Evolutionary conservation across 2,888 invertebrate genomes (phyloP).

Genomic region (Petrophora chlorosata): DNA sequence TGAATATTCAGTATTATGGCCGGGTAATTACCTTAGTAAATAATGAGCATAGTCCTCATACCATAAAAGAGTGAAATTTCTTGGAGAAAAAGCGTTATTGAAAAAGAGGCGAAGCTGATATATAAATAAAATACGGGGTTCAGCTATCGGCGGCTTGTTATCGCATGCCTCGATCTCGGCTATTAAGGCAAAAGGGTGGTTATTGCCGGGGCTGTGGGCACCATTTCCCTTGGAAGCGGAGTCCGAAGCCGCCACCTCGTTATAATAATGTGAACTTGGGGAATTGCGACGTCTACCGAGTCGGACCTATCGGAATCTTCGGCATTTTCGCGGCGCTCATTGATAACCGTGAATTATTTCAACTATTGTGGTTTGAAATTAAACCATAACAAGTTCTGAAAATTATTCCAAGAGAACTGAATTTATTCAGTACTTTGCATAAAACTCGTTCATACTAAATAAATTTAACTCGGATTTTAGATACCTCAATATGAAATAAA

Average conservation of each 20-base stretch:
- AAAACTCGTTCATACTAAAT: no score
- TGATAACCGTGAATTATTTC: constrained; percentile 37
- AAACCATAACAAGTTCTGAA: constrained; percentile 10
- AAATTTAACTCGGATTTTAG: no score
- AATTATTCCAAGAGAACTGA: neutral
- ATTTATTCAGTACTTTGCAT: no score
- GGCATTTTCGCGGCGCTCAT: constrained; percentile 40
- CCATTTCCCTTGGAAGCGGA: constrained; percentile 74
- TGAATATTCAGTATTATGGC: constrained; percentile 71
- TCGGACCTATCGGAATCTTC: constrained; percentile 54
- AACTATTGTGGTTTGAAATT: constrained; percentile 25
- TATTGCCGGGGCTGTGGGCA: constrained; percentile 75
- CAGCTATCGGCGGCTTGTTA: constrained; percentile 84
- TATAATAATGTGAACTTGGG: constrained; percentile 84
- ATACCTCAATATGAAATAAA: no score
- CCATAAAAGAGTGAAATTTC: constrained; percentile 81
- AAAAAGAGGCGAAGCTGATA: constrained; percentile 80
- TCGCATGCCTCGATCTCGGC: constrained; percentile 80
- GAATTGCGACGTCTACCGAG: constrained; percentile 77
- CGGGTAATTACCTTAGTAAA: constrained; percentile 77
- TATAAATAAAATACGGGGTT: constrained; percentile 84
- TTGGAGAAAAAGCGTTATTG: constrained; percentile 79
- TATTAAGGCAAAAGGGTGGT: constrained; percentile 79
- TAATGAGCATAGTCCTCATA: constrained; percentile 72
- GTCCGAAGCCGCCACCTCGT: constrained; percentile 77